Percentiles rank a stretch among this genome's conserved stretches.
These are phyloP conservation scores for Plodia interpunctella DNA, from an alignment of 1,140 invertebrate species.

Conservation along the genomic window DNA sequence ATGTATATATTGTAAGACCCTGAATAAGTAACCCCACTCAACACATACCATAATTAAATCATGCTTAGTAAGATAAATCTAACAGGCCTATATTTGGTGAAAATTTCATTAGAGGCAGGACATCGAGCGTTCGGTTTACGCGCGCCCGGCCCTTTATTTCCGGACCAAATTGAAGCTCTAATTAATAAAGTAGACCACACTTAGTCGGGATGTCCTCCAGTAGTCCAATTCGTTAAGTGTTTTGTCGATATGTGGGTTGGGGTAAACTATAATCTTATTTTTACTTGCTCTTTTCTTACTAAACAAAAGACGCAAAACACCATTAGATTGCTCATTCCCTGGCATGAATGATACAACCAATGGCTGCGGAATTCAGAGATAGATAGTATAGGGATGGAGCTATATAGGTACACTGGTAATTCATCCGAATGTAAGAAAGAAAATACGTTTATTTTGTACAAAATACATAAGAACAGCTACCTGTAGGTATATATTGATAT, in stretches of 20 bases:
- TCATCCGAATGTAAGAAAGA: too few relatives aligned
- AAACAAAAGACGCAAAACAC: too few relatives aligned
- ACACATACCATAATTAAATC: not conserved
- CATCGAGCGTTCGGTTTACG: constrained; percentile 8
- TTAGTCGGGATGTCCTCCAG: not conserved
- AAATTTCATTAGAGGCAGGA: constrained; percentile 10
- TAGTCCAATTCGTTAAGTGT: not conserved
- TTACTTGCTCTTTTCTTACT: too few relatives aligned
- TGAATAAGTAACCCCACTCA: not conserved
- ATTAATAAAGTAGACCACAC: constrained; percentile 7
- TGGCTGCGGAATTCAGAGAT: too few relatives aligned
- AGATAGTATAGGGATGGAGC: too few relatives aligned
- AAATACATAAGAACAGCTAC: too few relatives aligned
- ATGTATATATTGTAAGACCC: too few relatives aligned
- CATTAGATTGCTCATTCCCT: too few relatives aligned
- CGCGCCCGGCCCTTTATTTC: constrained; percentile 13
- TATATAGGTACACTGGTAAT: too few relatives aligned
- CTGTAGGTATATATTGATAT: too few relatives aligned
- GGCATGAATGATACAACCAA: too few relatives aligned
- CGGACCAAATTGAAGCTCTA: constrained; percentile 7
- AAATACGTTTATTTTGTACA: too few relatives aligned
- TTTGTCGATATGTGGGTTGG: not conserved
- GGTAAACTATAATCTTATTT: not conserved
- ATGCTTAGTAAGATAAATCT: not conserved
- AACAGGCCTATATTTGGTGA: not conserved